These are phyloP conservation scores for Tenebrosternarchus preto DNA, from an alignment of 2,113 vertebrate genomes.

Conservation along the genomic window DNA sequence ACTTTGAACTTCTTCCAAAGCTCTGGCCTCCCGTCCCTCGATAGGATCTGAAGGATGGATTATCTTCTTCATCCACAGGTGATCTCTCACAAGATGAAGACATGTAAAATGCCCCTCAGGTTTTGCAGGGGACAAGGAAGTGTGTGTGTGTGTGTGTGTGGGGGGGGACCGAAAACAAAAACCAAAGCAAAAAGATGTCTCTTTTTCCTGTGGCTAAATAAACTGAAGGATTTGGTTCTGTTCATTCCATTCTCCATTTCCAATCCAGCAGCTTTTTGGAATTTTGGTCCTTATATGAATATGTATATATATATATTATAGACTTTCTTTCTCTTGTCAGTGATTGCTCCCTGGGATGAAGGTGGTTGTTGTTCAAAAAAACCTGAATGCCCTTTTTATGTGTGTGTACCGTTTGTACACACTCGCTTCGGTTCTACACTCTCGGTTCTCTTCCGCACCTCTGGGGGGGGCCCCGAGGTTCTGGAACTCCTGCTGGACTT, in stretches of 20 bases:
- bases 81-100: background rate
- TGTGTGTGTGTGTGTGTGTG: too few relatives aligned
- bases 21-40: background rate
- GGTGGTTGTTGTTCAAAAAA: conserved; percentile 64
- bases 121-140: background rate
- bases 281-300: conserved; percentile 69
- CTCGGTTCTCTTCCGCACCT: conserved; percentile 27
- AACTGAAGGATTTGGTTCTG: conserved; percentile 61
- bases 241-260: conserved; percentile 42
- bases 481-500: too few relatives aligned
- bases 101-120: conserved; percentile 18
- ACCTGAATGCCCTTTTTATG: conserved; percentile 77
- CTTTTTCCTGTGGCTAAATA: conserved; percentile 47
- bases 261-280: conserved; percentile 67
- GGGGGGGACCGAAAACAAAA: conserved; percentile 14
- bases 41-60: background rate
- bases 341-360: conserved; percentile 75
- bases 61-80: conserved; percentile 7
- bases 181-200: conserved; percentile 51
- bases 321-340: conserved; percentile 57
- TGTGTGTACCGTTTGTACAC: conserved; percentile 54
- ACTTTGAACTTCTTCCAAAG: conserved; percentile 4
- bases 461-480: too few relatives aligned
- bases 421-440: conserved; percentile 52
- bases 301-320: conserved; percentile 41